These are phyloP conservation scores for Drosophila seguyi DNA, from an alignment of 1,140 invertebrate genomes.

Conservation along the genomic window DNA sequence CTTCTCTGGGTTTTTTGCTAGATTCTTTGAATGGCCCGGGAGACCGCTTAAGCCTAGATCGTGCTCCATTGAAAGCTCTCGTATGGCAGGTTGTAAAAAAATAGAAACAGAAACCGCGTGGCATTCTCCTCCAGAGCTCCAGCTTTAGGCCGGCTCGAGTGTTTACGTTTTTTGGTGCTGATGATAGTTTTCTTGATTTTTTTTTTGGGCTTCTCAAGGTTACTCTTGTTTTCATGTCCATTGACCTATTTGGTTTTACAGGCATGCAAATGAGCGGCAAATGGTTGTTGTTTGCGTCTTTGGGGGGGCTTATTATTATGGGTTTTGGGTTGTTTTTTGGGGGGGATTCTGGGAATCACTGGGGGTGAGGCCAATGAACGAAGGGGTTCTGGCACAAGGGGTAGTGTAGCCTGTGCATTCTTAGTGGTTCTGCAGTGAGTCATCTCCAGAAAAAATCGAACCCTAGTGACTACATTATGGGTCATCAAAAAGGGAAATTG, in stretches of 20 bases:
- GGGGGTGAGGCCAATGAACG: constrained; percentile 21
- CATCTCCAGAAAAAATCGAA: neutral
- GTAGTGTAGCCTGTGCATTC: neutral
- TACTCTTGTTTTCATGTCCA: constrained; percentile 83
- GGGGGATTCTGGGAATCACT: neutral
- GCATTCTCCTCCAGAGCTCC: constrained; percentile 15
- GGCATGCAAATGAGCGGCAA: constrained; percentile 53
- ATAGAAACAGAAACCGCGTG: constrained; percentile 61
- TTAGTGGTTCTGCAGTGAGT: neutral
- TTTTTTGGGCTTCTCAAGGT: constrained; percentile 54
- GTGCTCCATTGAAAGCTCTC: constrained; percentile 59
- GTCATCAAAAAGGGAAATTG: neutral
- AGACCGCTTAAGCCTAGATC: constrained; percentile 29
- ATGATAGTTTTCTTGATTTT: constrained; percentile 23
- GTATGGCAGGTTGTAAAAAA: constrained; percentile 27
- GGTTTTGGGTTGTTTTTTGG: no score
- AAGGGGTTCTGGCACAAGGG: no score
- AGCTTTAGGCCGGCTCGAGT: constrained; percentile 32
- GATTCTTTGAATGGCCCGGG: constrained; percentile 67
- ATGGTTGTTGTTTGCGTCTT: constrained; percentile 15
- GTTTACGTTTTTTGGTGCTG: constrained; percentile 72
- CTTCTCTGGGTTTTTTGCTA: constrained; percentile 69
- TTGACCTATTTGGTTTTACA: constrained; percentile 76
- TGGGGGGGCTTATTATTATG: neutral
- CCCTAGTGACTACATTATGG: constrained; percentile 24